Base-by-base conservation (phyloP, 1,140 invertebrate species). In the Idris sp. region DNA sequence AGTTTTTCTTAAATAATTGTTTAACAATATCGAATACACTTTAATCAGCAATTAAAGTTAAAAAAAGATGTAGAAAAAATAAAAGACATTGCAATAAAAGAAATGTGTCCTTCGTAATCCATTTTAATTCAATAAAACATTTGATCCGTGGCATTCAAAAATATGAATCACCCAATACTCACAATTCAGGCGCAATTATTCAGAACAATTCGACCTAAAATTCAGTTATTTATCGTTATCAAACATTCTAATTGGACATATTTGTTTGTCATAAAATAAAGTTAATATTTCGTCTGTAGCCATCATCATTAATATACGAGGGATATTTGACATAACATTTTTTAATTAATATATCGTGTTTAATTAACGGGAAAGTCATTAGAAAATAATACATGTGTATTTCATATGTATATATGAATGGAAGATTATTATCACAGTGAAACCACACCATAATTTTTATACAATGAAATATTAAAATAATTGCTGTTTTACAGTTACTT, bases 41-140 rank as follows among this genome's bases (percentile, higher is more conserved):
- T 33, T 8, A 10, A 33, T 33, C 2, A 40, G 6, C n/a, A n/a
- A n/a, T 22, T 22, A 22, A 22, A 22, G 22, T 26, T n/a, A n/a
- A n/a, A n/a, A n/a, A n/a, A n/a, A n/a, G n/a, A n/a, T n/a, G n/a
- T n/a, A n/a, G n/a, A n/a, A n/a, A n/a, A n/a, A n/a, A n/a, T n/a
- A n/a, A n/a, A n/a, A n/a, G n/a, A n/a, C n/a, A n/a, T n/a, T n/a
- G n/a, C n/a, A 36, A 51, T 26, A 6, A 1, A 51, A 51, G 33
- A 49, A 51, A 36, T n/a, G 36, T 30, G 49, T 30, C 49, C 36
- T 54, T 54, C 35, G 16, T 54, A 54, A 40, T 54, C 10, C 4
- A 15, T 54, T 14, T 49, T 54, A 54, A 54, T 54, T 44, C 53
- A 58, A 58, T 58, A 41, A 40, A 53, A 53, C 19, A 30, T 56